These are phyloP conservation scores for Tetanocera ferruginea DNA, from an alignment of 2,888 invertebrate genomes.

Conservation along the genomic window DNA sequence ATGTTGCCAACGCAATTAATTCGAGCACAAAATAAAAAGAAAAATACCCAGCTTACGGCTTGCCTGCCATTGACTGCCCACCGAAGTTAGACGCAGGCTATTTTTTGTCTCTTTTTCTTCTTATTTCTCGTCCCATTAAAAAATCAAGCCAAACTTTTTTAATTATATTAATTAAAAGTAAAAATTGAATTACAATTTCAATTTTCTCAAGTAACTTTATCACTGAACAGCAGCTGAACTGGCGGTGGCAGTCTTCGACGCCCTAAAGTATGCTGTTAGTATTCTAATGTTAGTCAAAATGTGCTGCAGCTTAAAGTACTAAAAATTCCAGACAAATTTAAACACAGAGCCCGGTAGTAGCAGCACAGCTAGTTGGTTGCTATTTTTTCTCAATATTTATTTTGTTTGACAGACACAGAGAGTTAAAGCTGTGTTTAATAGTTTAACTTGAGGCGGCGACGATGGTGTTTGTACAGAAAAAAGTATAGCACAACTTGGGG, in stretches of 20 bases:
- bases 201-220: conserved; percentile 26
- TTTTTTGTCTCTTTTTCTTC: background rate
- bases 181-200: conserved; percentile 38
- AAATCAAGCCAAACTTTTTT: conserved; percentile 1
- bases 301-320: background rate
- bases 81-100: background rate
- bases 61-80: too few relatives aligned
- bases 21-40: background rate
- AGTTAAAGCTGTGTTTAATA: too few relatives aligned
- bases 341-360: background rate
- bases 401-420: too few relatives aligned
- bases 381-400: too few relatives aligned
- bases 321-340: background rate
- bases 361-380: background rate
- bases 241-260: background rate
- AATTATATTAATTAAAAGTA: conserved; percentile 30
- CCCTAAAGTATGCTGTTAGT: background rate
- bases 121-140: background rate
- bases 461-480: too few relatives aligned
- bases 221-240: background rate
- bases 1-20: background rate
- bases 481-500: too few relatives aligned
- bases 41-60: too few relatives aligned
- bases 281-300: background rate
- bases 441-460: too few relatives aligned